These are phyloP conservation scores for Cygnus olor DNA, from an alignment of 2,797 vertebrate species.

Conservation along the genomic window DNA sequence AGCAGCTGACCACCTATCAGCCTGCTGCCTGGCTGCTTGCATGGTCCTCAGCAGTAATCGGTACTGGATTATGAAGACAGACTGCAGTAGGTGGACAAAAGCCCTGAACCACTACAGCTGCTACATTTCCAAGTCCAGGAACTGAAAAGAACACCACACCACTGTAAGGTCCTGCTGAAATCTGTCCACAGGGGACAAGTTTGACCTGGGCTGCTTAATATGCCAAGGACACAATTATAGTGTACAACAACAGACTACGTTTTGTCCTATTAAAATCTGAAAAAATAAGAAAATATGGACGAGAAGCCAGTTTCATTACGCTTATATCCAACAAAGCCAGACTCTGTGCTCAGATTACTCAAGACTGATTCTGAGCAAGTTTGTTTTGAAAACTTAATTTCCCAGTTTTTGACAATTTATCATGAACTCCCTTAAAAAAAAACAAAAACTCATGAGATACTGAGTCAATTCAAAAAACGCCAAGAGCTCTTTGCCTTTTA, in stretches of 20 bases:
- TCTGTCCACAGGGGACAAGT: neutral
- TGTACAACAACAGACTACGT: neutral
- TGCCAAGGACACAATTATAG: neutral
- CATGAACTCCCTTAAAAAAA: neutral
- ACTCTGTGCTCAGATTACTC: neutral
- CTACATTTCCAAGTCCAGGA: neutral
- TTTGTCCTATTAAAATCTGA: neutral
- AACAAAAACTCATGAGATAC: accelerated
- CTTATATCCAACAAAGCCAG: neutral
- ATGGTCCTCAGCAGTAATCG: neutral
- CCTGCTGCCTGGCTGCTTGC: neutral
- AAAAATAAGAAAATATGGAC: neutral
- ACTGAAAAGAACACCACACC: accelerated
- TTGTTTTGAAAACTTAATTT: neutral
- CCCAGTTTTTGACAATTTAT: neutral
- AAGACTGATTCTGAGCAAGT: neutral
- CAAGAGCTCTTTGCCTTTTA: neutral
- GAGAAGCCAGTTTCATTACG: neutral
- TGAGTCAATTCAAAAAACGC: neutral
- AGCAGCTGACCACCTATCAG: neutral
- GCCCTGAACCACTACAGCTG: neutral
- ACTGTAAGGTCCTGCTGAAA: accelerated
- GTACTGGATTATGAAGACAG: neutral
- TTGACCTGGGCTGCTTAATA: neutral
- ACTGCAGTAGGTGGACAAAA: neutral